Evolutionary conservation across 2,888 invertebrate genomes (phyloP), one percentile per base, ranked within the genome.

Genomic region (Timema podura): DNA sequence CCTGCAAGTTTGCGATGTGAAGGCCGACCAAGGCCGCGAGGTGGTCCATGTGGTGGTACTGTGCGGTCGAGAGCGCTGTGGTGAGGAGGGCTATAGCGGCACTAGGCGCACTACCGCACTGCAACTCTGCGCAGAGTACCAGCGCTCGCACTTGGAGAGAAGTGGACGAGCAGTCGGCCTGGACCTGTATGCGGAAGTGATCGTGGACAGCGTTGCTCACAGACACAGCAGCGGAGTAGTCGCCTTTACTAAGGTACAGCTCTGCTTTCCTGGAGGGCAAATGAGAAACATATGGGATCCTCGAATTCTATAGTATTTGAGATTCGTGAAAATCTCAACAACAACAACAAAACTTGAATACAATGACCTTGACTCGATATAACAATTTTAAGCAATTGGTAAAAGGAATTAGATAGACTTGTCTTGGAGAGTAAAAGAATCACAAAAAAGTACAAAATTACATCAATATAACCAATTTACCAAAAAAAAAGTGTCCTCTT

Each of bases 1-100:
- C 85, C 83, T 86, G 86, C 11, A 92, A 86, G 79, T 92, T 89
- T 0, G 93, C 93, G 66, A 94, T 86, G 77, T 93, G 89, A 83
- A 94, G 87, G 76, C 91, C 89, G 5, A 90, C 87, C 47, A 92
- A 79, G 0, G 92, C 89, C 64, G 88, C 87, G 74, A 92, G 86
- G 78, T 92, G 92, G 74, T 92, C 90, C 76, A 95, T 83, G 79
- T 93, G 89, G 76, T 92, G 90, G 57, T 87, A 86, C 73, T 87
- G 86, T 1, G 93, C 90, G 71, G 91, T 82, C 16, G 90, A 88
- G n/a, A 94, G 82, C 5, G 93, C 93, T 89, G 82, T 75, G 83
- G 82, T 78, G 85, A 87, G 70, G 85, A 86, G 79, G 81, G 85
- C 75, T 78, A 79, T 79, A 76, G 84, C 83, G 75, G 74, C 80